These are phyloP conservation scores for Melanchra persicariae DNA, from an alignment of 2,888 invertebrate genomes.

Conservation along the genomic window DNA sequence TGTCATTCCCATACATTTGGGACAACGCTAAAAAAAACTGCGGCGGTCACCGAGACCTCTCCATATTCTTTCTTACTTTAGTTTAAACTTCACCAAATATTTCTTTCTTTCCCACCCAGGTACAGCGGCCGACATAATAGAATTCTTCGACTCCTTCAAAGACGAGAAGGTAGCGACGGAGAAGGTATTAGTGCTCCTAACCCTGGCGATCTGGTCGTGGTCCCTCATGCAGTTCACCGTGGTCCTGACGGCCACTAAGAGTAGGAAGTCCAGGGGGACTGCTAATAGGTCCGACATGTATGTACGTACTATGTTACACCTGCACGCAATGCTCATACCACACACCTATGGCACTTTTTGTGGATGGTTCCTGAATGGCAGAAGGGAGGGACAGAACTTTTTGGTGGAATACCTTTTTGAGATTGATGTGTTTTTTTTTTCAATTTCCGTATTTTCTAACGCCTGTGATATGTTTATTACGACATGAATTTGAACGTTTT, in stretches of 20 bases:
- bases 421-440: background rate
- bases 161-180: conserved; percentile 95
- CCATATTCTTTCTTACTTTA: no score
- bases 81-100: no score
- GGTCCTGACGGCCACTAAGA: conserved; percentile 97
- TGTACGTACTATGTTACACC: conserved; percentile 73
- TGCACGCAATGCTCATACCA: conserved; percentile 59
- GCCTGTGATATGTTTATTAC: no score
- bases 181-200: conserved; percentile 95
- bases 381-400: conserved; percentile 1
- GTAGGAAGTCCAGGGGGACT: conserved; percentile 93
- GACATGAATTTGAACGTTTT: no score
- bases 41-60: no score
- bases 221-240: conserved; percentile 98
- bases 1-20: no score
- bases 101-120: conserved; percentile 83
- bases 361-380: conserved; percentile 5
- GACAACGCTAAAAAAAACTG: no score
- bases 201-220: conserved; percentile 98
- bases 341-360: conserved; percentile 46
- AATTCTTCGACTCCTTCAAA: conserved; percentile 99
- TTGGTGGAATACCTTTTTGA: background rate
- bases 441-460: no score
- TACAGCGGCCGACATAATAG: conserved; percentile 98
- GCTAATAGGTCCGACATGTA: conserved; percentile 90